Evolutionary conservation across 2,888 invertebrate species (phyloP), one percentile per base, ranked within the genome.

Genomic region (Diabrotica balteata): DNA sequence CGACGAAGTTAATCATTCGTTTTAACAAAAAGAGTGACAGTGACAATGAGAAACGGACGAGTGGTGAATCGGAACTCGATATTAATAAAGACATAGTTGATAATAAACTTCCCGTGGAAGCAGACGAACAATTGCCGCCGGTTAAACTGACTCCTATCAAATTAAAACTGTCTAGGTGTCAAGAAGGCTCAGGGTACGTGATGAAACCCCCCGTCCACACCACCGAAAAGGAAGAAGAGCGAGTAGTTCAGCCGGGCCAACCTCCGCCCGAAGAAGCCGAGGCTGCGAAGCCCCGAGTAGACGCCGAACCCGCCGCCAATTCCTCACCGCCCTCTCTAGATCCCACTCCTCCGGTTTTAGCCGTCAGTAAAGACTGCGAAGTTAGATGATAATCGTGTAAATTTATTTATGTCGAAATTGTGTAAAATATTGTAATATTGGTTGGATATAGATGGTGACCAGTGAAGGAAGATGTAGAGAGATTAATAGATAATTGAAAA

Each of bases 311-410:
- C 7, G 47, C 50, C 32, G 11, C 49, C 54, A 8, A 45, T 66
- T 75, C 66, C 69, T 62, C 69, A 66, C 70, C 63, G 47, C 55
- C 68, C 22, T 66, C 70, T 49, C 69, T 66, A 42, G 63, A 78
- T 76, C 70, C 72, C 77, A 55, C 71, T 63, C 59, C 75, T 69
- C 71, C 86, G 75, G 83, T 89, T 72, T 86, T 90, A 81, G 87
- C 90, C 81, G 87, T 90, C 79, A 91, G 89, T 84, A 91, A 93
- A 88, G 93, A 92, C 87, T 92, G 93, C 86, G 92, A 93, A 88
- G 93, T 93, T 89, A 93, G 93, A 90, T 93, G 93, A 94, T 93
- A 91, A 85, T 84, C 82, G 82, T 81, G 81, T 76, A 76, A 69
- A 68, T 70, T 73, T 71, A 69, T 71, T 73, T 72, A 69, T 75